Conservation (phyloP, 2,888 invertebrate species). For the Spatulosminthurus flaviceps region DNA sequence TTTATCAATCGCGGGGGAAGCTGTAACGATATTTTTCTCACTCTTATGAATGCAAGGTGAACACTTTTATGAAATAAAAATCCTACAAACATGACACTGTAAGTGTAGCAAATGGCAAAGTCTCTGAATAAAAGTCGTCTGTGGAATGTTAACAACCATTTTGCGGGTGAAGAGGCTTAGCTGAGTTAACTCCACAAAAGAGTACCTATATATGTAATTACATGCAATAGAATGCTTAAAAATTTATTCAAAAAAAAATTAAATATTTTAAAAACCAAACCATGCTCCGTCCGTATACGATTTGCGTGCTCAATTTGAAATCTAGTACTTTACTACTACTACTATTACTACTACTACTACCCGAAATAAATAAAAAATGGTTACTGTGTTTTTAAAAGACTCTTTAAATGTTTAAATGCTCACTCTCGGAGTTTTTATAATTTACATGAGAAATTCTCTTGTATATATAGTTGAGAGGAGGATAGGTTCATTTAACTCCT, state of each 20-base stretch:
- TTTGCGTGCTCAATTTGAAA: too few species aligned
- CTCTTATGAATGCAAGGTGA: constrained; percentile 21
- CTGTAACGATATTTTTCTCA: constrained; percentile 13
- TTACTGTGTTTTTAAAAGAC: too few species aligned
- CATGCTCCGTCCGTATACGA: too few species aligned
- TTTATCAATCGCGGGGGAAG: constrained; percentile 19
- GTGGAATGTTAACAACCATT: constrained; percentile 16
- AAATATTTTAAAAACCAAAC: neutral
- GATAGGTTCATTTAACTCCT: too few species aligned
- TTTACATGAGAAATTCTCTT: too few species aligned
- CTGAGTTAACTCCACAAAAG: neutral
- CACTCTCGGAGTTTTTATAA: too few species aligned
- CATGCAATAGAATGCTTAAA: neutral
- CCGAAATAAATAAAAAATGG: too few species aligned
- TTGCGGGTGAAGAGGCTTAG: constrained; percentile 4
- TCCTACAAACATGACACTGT: constrained; percentile 16
- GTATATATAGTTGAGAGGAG: too few species aligned
- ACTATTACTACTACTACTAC: too few species aligned
- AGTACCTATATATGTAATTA: neutral
- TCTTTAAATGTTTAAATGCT: too few species aligned
- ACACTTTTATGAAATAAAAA: constrained; percentile 26
- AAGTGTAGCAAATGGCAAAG: constrained; percentile 21
- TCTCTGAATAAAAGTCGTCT: constrained; percentile 10
- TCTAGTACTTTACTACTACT: too few species aligned
- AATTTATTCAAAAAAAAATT: neutral